phyloP scores from a whole-genome alignment of 2,888 invertebrate species.

The Crossocerus cetratus region DNA sequence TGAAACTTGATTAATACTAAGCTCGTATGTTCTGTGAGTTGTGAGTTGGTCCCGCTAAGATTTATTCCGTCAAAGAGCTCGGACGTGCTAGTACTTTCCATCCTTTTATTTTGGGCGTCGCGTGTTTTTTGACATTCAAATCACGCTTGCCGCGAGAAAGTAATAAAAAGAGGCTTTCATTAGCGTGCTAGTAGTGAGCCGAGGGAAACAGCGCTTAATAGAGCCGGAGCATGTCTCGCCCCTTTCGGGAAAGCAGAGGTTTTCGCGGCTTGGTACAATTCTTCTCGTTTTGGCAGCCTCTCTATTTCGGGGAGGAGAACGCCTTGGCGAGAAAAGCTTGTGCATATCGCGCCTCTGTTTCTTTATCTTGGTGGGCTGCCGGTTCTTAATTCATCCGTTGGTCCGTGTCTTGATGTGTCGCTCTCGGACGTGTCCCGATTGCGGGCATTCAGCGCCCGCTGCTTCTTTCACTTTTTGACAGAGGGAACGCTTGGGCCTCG shows the following conservation, averaged over 20 bases:
- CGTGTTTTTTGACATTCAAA: constrained; percentile 49
- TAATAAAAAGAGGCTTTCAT: constrained; percentile 58
- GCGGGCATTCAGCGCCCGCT: neutral
- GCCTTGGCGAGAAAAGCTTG: neutral
- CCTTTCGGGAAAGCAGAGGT: constrained; percentile 44
- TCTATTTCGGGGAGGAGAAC: neutral
- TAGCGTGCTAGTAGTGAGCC: constrained; percentile 45
- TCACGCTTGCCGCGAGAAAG: constrained; percentile 50
- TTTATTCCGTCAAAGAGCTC: too few relatives aligned
- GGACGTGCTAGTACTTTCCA: neutral
- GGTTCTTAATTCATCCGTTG: constrained; percentile 12
- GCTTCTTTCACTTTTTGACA: neutral
- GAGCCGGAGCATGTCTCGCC: constrained; percentile 36
- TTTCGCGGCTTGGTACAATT: constrained; percentile 52
- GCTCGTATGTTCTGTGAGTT: too few relatives aligned
- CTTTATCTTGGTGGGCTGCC: neutral
- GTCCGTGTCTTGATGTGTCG: constrained; percentile 7
- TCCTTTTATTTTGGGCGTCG: constrained; percentile 19
- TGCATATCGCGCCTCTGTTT: constrained; percentile 5
- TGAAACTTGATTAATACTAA: too few relatives aligned
- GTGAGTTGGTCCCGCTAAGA: too few relatives aligned
- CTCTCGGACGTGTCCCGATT: constrained; percentile 4
- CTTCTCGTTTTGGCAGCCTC: constrained; percentile 34
- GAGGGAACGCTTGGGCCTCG: too few relatives aligned
- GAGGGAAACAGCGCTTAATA: constrained; percentile 56